These are phyloP conservation scores for Cettia cetti DNA, from an alignment of 2,113 vertebrate genomes.

Conservation along the genomic window DNA sequence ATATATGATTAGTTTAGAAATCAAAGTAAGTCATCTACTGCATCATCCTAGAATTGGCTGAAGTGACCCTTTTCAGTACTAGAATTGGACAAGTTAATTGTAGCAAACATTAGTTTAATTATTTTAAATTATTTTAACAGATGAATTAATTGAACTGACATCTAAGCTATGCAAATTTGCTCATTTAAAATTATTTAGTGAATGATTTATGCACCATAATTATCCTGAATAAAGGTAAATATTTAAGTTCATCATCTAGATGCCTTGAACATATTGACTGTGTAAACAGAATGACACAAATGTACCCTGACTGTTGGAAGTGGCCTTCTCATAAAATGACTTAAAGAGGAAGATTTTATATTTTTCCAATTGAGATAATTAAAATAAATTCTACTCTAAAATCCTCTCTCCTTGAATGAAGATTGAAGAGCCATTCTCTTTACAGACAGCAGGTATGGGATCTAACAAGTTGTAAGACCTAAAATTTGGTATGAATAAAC, in stretches of 20 bases:
- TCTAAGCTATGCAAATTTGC: constrained; percentile 7
- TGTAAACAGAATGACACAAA: neutral
- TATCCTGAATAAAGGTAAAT: neutral
- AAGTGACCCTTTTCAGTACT: neutral
- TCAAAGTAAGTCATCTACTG: neutral
- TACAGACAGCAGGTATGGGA: neutral
- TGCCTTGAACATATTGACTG: neutral
- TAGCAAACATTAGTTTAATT: constrained; percentile 7
- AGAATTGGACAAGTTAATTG: neutral
- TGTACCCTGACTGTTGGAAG: neutral
- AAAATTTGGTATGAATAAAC: neutral
- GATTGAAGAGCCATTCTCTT: neutral
- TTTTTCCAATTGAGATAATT: neutral
- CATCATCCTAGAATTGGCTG: neutral
- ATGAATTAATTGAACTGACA: neutral
- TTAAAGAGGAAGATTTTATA: neutral
- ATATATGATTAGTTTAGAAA: neutral
- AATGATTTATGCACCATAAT: neutral
- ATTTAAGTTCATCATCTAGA: neutral
- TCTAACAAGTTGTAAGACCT: neutral
- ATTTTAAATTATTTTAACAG: constrained; percentile 2
- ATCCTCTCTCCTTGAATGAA: neutral
- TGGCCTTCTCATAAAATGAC: neutral
- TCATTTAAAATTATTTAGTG: neutral
- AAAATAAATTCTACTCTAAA: neutral